Evolutionary conservation across 2,888 invertebrate species (phyloP).

Genomic region (Cataglyphis cursor): DNA sequence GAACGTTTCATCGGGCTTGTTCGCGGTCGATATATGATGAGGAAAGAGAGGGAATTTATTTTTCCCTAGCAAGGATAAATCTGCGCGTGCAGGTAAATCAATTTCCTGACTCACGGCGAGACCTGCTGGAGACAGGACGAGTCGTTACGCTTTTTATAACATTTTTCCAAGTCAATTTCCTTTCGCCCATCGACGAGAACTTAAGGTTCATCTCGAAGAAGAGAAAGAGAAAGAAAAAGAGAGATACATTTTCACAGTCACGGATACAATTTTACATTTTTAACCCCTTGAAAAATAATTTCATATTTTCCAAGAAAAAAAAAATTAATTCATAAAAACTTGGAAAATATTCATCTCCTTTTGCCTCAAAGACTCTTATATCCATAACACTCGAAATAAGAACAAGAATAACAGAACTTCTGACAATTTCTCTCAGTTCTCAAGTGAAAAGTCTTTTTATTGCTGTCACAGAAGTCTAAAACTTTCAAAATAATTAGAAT

Average conservation of each 20-base stretch:
- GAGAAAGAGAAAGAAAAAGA: background rate
- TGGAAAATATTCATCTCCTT: background rate
- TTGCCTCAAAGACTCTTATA: background rate
- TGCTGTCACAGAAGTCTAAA: background rate
- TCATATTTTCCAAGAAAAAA: background rate
- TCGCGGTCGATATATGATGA: constrained; percentile 64
- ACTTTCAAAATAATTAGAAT: background rate
- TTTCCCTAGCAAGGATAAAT: constrained; percentile 73
- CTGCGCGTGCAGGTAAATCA: constrained; percentile 74
- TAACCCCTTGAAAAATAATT: constrained; percentile 22
- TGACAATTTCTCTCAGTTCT: background rate
- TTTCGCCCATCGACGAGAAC: constrained; percentile 63
- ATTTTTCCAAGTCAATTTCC: constrained; percentile 75
- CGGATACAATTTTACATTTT: constrained; percentile 36
- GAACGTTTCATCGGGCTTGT: constrained; percentile 45
- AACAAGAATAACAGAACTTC: background rate
- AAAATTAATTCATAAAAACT: background rate
- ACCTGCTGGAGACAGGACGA: constrained; percentile 70
- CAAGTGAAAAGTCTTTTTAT: background rate
- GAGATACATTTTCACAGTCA: constrained; percentile 3
- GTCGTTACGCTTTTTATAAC: constrained; percentile 71
- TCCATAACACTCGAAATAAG: background rate
- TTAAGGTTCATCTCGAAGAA: constrained; percentile 10
- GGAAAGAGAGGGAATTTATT: constrained; percentile 67
- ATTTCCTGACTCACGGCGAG: constrained; percentile 73